Percentiles rank a stretch among this genome's conserved stretches.
Conservation (phyloP, 2,888 invertebrate species). For the Heliconius hortense region DNA sequence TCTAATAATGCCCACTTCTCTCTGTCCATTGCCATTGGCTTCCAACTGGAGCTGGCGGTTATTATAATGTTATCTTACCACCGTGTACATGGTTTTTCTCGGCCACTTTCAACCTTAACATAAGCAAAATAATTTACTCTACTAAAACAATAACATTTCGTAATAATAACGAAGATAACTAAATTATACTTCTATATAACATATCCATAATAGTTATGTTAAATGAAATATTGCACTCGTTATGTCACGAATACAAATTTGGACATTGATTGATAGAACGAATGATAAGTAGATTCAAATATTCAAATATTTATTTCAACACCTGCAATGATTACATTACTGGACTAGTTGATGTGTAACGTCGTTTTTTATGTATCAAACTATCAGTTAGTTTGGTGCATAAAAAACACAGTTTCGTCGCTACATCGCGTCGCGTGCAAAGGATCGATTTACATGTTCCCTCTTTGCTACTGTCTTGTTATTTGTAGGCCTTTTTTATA, state of each 20-base stretch:
- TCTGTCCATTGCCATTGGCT: too few relatives aligned
- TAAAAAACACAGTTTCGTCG: conserved; percentile 25
- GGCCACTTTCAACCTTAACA: too few relatives aligned
- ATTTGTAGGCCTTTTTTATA: conserved; percentile 58
- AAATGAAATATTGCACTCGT: not conserved
- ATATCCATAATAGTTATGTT: not conserved
- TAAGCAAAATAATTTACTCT: not conserved
- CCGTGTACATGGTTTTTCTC: too few relatives aligned
- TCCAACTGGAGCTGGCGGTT: too few relatives aligned
- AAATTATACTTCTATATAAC: not conserved
- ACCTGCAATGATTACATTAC: conserved; percentile 29
- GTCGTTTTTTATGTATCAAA: conserved; percentile 12
- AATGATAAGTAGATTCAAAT: conserved; percentile 23
- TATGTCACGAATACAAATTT: not conserved
- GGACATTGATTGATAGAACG: conserved; percentile 25
- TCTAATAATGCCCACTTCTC: too few relatives aligned
- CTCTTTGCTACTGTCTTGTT: conserved; percentile 73
- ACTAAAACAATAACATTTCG: not conserved
- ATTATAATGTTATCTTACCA: too few relatives aligned
- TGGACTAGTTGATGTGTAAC: conserved; percentile 11
- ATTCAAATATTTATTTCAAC: conserved; percentile 31
- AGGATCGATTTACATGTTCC: conserved; percentile 72
- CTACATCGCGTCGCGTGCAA: conserved; percentile 63
- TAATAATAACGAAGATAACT: not conserved
- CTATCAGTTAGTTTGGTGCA: conserved; percentile 21